Base-by-base conservation (phyloP, 64 coral and sea anemone genomes). In the Stichodactyla helianthus region DNA sequence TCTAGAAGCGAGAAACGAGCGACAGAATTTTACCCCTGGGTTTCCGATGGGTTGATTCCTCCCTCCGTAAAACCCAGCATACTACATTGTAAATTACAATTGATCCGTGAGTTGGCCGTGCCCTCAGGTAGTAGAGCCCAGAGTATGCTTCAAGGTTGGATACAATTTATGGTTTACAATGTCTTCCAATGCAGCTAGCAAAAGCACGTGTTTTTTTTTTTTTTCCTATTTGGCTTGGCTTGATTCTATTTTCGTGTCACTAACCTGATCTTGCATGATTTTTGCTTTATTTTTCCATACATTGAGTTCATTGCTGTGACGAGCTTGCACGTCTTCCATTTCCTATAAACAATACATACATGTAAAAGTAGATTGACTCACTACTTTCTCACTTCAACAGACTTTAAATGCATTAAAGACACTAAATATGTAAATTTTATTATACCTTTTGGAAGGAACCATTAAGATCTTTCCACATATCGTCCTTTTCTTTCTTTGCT, bases 371-470 rank as follows among this genome's bases (percentile, higher is more conserved):
- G 65, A 8, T 5, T 16, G 17, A 65, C 62, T 16, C 2, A 1
- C n/a, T 6, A 65, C 5, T 65, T 65, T 20, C 19, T 16, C 62
- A 65, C 62, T 16, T 20, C 19, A 20, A 59, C 56, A 59, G 15
- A 59, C 56, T 65, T 71, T 20, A 6, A 71, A 71, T 71, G 20
- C 55, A 58, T 15, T 27, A 27, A 27, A 10, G 1, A 26, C 5
- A 28, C 68, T 4, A 31, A 74, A 74, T 74, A 31, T 26, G 0
- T 31, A 19, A 31, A 74, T 17, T 7, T 12, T 10, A 10, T 74
- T 25, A 22, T 88, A 93, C 94, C 92, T 97, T 93, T 79, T 93
- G 91, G 84, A 97, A 97, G 70, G 87, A 92, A 22, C 90, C 85
- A 11, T 90, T 93, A 58, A 97, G 50, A 11, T 97, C 94, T 28